A percentile compares a stretch with the other conserved stretches of the same genome.
Conservation (phyloP, 2,888 invertebrate species). For the Argyresthia albistria region DNA sequence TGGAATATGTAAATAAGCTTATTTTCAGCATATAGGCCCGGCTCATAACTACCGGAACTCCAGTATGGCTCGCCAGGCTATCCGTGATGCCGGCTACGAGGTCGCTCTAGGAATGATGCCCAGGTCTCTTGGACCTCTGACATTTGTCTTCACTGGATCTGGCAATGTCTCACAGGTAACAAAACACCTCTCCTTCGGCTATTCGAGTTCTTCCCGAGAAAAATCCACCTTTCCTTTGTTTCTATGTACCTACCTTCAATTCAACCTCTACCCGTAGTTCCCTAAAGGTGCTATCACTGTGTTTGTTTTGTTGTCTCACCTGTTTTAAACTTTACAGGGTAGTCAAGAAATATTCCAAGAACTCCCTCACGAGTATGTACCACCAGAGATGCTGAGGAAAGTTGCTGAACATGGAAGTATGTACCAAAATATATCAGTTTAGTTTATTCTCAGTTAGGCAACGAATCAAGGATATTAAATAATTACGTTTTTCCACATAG, state of each 20-base stretch:
- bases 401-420: constrained; percentile 97
- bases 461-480: background rate
- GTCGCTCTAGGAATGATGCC: constrained; percentile 97
- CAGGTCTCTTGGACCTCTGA: constrained; percentile 96
- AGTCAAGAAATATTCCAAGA: constrained; percentile 96
- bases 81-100: constrained; percentile 99
- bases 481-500: constrained; percentile 54
- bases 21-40: constrained; percentile 90
- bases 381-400: constrained; percentile 94
- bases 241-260: too few relatives aligned
- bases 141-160: constrained; percentile 98
- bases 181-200: background rate
- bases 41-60: constrained; percentile 99
- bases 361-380: constrained; percentile 97
- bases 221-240: too few relatives aligned
- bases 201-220: too few relatives aligned
- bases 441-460: background rate
- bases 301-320: too few relatives aligned
- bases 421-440: constrained; percentile 22
- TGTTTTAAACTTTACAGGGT: constrained; percentile 54
- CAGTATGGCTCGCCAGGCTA: constrained; percentile 97
- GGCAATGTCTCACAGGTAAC: constrained; percentile 94
- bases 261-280: too few relatives aligned
- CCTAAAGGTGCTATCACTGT: too few relatives aligned
- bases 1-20: too few relatives aligned